These are phyloP conservation scores for Upupa epops DNA, from an alignment of 2,113 vertebrate species.

Conservation along the genomic window DNA sequence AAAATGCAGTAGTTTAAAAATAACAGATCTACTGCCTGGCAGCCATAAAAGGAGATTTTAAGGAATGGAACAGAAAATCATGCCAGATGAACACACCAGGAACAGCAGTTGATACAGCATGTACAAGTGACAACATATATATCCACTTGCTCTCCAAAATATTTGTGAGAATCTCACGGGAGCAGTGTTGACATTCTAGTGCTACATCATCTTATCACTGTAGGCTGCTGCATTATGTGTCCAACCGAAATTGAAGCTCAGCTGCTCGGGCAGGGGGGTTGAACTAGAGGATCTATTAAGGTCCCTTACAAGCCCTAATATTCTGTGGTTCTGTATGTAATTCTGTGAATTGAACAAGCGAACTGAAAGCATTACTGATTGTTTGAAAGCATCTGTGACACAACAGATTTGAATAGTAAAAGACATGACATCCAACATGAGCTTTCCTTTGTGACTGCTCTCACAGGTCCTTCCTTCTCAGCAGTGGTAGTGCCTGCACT, in stretches of 20 bases:
- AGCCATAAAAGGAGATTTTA: slow-evolving; percentile 64
- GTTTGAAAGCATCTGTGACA: neutral
- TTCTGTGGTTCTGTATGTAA: no score
- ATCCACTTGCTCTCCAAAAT: neutral
- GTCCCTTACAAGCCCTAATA: no score
- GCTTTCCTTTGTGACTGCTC: neutral
- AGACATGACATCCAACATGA: slow-evolving; percentile 21
- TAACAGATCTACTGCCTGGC: slow-evolving; percentile 41
- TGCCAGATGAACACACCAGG: neutral
- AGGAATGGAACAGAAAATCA: slow-evolving; percentile 49
- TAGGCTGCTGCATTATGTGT: neutral
- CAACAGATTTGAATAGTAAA: neutral
- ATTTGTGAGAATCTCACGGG: neutral
- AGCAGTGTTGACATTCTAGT: neutral
- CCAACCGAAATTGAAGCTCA: neutral
- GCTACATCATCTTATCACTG: neutral
- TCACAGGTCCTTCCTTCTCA: neutral
- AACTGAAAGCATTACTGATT: neutral
- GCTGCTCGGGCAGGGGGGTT: neutral
- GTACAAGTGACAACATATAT: slow-evolving; percentile 13
- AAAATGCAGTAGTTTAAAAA: slow-evolving; percentile 54
- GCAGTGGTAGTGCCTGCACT: neutral
- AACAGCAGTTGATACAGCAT: slow-evolving; percentile 1
- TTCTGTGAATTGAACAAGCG: neutral
- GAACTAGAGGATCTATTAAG: no score